Conservation (phyloP, 1,140 invertebrate genomes). For the Lepidostoma basale region DNA sequence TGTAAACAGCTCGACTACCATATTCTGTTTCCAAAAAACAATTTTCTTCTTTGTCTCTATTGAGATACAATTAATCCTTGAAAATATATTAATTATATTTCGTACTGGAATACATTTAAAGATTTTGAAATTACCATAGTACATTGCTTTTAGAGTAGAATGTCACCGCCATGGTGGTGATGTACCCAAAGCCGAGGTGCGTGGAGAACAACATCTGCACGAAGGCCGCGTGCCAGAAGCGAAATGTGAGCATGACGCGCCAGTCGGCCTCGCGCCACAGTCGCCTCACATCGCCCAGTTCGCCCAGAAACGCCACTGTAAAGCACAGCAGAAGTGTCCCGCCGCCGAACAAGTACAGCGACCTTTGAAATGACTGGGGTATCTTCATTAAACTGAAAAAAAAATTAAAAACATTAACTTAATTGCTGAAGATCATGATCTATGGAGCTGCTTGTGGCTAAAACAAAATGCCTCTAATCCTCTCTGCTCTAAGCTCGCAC, state of each 20-base stretch:
- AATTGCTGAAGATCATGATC: no score
- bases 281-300: constrained; percentile 1
- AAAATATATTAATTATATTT: no score
- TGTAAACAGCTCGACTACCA: no score
- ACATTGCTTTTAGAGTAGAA: constrained; percentile 62
- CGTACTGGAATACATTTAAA: neutral
- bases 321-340: constrained; percentile 29
- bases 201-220: constrained; percentile 63
- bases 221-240: constrained; percentile 60
- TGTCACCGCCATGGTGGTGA: constrained; percentile 60
- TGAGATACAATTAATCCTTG: no score
- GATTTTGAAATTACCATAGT: constrained; percentile 51
- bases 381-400: constrained; percentile 56
- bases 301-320: constrained; percentile 17
- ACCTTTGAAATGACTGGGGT: constrained; percentile 56
- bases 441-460: no score
- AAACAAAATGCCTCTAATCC: no score
- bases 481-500: no score
- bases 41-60: no score
- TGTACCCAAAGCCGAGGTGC: constrained; percentile 61
- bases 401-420: constrained; percentile 14
- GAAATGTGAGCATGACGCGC: constrained; percentile 26
- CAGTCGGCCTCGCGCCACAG: constrained; percentile 32
- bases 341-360: constrained; percentile 50
- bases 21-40: no score